Conservation (phyloP, 2,113 vertebrate genomes). For the Caracal caracal region DNA sequence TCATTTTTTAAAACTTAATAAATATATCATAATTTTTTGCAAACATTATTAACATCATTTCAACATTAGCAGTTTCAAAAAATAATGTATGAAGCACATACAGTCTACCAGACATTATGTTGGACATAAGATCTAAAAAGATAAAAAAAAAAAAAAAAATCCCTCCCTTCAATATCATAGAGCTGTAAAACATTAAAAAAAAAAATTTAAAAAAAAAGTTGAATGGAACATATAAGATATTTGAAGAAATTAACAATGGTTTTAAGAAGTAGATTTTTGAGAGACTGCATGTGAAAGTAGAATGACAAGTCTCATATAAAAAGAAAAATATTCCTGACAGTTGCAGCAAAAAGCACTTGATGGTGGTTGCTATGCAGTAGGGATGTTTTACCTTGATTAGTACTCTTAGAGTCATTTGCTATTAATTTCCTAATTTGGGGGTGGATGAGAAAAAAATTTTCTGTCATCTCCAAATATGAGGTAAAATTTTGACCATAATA, state of each 20-base stretch:
- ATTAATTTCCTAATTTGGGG: background rate
- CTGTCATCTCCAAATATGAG: constrained; percentile 1
- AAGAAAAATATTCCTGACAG: constrained; percentile 25
- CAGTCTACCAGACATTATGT: background rate
- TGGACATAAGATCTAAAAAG: background rate
- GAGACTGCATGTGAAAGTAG: background rate
- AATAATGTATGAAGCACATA: background rate
- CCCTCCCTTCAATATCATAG: background rate
- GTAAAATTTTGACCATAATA: background rate
- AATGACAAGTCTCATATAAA: constrained; percentile 1
- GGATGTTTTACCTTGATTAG: constrained; percentile 48
- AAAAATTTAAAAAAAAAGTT: background rate
- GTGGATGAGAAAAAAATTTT: background rate
- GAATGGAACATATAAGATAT: constrained; percentile 19
- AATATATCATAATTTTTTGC: background rate
- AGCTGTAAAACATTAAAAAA: background rate
- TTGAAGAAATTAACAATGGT: background rate
- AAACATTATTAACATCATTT: constrained; percentile 15
- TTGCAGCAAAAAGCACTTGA: constrained; percentile 6
- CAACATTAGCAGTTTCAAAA: constrained; percentile 29
- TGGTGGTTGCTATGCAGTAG: constrained; percentile 20
- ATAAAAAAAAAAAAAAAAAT: background rate
- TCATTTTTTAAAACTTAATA: background rate
- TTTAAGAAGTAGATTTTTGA: constrained; percentile 50
- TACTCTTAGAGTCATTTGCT: background rate